Evolutionary conservation across 1,140 invertebrate species (phyloP), one percentile per base, ranked within the genome.

Genomic region (Mamestra configurata): DNA sequence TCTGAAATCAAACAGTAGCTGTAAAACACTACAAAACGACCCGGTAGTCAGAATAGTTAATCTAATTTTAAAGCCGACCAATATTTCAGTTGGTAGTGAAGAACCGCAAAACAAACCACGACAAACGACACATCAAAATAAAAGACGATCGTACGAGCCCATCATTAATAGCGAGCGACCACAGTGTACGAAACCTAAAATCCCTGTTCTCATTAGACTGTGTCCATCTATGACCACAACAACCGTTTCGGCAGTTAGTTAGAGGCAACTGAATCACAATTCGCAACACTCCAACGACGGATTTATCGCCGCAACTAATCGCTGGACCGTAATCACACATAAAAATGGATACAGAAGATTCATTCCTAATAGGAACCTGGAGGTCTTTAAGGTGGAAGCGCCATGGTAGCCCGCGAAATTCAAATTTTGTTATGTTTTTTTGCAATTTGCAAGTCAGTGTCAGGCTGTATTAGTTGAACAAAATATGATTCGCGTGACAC

Each of bases 211-310:
- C 71, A n/a, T 75, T 75, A 75, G 51, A 75, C 71, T 75, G 51
- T 75, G 71, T 57, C 71, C 71, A 71, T 77, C 49, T 59, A 59
- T 59, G 40, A 46, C 68, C 57, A 66, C 71, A 79, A 79, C 79
- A 80, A 61, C 76, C 59, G 70, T 79, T 61, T 78, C 79, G 79
- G 59, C 80, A 77, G 80, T 76, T 79, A 77, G 81, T 82, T 82
- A 79, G 72, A 51, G 77, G 72, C 13, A 66, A 80, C 59, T 72
- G 79, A 80, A 77, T 80, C 64, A 80, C 79, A 71, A 77, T 80
- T 80, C 57, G 57, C 70, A 77, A 71, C 79, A 82, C 61, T 75
- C 43, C 73, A 77, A 71, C 43, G 24, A 8, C 40, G 64, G 71
- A 84, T 82, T 82, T 82, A 76, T 80, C 46, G 51, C 66, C 49